A percentile compares a stretch with the other conserved stretches of the same genome.
Conservation (phyloP, 2,113 vertebrate species). For the Sisor rabdophorus region DNA sequence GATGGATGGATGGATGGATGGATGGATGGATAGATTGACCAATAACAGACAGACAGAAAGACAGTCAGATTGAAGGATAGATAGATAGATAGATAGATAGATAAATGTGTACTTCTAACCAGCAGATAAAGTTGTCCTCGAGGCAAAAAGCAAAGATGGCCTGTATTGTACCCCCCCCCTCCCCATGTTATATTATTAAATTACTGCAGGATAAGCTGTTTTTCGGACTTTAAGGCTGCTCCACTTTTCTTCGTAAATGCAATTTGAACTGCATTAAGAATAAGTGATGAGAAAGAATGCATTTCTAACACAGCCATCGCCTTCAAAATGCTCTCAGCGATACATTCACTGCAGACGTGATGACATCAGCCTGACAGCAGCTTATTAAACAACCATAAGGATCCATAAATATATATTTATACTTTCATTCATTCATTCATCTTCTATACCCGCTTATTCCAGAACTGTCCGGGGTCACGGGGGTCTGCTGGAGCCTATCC, state of each 20-base stretch:
- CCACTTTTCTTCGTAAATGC: constrained; percentile 37
- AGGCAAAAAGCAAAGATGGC: constrained; percentile 10
- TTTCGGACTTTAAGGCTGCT: constrained; percentile 29
- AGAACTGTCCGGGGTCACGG: too few relatives aligned
- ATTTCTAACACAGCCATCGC: constrained; percentile 33
- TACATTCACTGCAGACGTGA: constrained; percentile 25
- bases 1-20: too few relatives aligned
- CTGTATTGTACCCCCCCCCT: neutral
- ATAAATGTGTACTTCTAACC: neutral
- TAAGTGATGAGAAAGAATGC: constrained; percentile 30
- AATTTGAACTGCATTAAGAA: constrained; percentile 44
- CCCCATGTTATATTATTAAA: constrained; percentile 16
- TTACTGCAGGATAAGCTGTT: constrained; percentile 30
- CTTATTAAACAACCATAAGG: constrained; percentile 8
- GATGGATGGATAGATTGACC: too few relatives aligned
- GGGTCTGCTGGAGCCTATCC: too few relatives aligned
- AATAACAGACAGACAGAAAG: too few relatives aligned
- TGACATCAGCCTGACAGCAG: constrained; percentile 27
- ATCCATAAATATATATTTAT: too few relatives aligned
- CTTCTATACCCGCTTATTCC: too few relatives aligned
- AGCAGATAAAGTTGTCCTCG: neutral
- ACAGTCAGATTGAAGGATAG: too few relatives aligned
- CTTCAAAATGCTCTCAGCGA: constrained; percentile 33
- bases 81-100: too few relatives aligned
- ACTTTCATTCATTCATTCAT: too few relatives aligned